Conservation (phyloP, 2,888 invertebrate species). For the Leptinotarsa juncta region DNA sequence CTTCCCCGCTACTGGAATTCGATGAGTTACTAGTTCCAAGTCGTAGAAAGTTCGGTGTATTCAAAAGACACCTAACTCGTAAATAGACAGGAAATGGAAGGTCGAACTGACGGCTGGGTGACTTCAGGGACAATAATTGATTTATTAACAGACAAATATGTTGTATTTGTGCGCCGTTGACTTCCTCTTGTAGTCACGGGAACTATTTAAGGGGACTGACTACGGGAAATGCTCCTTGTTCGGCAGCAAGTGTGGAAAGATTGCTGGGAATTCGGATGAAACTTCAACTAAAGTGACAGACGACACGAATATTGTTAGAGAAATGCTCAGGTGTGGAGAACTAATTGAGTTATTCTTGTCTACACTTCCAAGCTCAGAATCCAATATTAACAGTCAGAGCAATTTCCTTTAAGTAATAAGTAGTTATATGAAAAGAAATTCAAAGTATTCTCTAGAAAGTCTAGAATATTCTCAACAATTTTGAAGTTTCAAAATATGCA, state of each 20-base stretch:
- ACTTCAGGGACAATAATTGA: constrained; percentile 46
- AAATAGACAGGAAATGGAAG: constrained; percentile 45
- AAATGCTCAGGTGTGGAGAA: constrained; percentile 10
- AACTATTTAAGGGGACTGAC: constrained; percentile 34
- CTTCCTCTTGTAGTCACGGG: constrained; percentile 38
- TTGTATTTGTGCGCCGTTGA: constrained; percentile 37
- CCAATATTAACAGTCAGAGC: not conserved
- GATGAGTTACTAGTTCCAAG: constrained; percentile 4
- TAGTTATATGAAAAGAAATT: too few species aligned
- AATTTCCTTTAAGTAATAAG: too few species aligned
- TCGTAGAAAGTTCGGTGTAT: constrained; percentile 30
- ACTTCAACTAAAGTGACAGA: constrained; percentile 19
- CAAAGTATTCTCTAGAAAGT: too few species aligned
- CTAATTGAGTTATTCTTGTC: constrained; percentile 17
- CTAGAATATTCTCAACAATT: too few species aligned
- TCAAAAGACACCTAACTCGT: constrained; percentile 44
- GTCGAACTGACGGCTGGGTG: constrained; percentile 40
- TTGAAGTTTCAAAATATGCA: too few species aligned
- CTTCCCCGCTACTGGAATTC: constrained; percentile 10
- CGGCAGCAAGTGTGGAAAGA: constrained; percentile 26
- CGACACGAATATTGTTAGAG: constrained; percentile 16
- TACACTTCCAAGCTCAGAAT: not conserved
- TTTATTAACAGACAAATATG: constrained; percentile 48
- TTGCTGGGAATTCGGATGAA: constrained; percentile 15
- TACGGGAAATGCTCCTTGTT: constrained; percentile 26